Evolutionary conservation across 35 echinoderm and acorn worm species (phyloP).

Genomic region (Anneissia japonica): DNA sequence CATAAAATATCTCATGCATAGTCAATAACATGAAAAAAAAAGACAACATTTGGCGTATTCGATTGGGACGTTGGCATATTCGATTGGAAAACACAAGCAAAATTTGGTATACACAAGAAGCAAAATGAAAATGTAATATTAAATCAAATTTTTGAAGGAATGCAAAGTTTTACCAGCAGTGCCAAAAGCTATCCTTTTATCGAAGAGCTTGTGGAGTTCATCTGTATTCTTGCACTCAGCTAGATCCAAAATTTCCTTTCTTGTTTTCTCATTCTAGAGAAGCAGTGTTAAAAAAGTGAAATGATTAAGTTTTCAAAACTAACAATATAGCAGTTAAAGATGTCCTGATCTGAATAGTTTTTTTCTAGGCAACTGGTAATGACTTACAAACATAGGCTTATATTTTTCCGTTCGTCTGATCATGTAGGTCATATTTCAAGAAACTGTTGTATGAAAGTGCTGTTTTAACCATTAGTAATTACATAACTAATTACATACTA

Average conservation of each 20-base stretch:
- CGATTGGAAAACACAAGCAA: not conserved
- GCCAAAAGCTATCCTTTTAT: conserved; percentile 6
- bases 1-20: not conserved
- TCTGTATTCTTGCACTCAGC: not conserved
- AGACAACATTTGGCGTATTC: not conserved
- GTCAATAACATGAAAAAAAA: not conserved
- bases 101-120: no score
- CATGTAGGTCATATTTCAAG: no score
- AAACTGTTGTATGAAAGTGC: no score
- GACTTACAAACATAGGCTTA: no score
- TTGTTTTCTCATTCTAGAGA: conserved; percentile 1
- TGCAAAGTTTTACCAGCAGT: not conserved
- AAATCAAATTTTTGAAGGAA: not conserved
- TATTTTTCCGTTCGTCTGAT: no score
- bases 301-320: no score
- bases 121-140: no score
- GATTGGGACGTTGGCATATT: not conserved
- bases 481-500: no score
- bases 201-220: not conserved
- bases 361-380: no score
- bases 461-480: no score
- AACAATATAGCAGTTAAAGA: no score
- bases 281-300: not conserved
- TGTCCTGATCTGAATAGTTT: no score
- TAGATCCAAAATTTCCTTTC: not conserved